These are phyloP conservation scores for Chaenodraco wilsoni DNA, from an alignment of 2,797 vertebrate species.

Conservation along the genomic window DNA sequence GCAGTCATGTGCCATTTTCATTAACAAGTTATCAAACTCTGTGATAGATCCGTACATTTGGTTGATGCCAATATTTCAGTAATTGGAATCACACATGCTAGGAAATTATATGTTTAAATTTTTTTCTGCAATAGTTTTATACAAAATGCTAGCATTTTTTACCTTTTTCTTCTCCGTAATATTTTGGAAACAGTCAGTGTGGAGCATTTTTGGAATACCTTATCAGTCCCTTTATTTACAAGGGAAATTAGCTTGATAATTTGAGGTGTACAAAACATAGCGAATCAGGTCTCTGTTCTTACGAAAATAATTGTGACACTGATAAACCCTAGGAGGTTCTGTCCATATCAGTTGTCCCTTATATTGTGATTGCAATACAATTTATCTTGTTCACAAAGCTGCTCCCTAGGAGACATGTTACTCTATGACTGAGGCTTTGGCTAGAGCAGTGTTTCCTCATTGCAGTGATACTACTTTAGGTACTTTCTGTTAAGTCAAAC, in stretches of 20 bases:
- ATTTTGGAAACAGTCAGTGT: conserved; percentile 7
- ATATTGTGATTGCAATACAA: neutral
- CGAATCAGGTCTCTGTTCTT: neutral
- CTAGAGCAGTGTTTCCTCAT: conserved; percentile 29
- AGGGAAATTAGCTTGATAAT: neutral
- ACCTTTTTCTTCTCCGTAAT: neutral
- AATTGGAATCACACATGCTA: conserved; percentile 8
- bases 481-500: conserved; percentile 4
- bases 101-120: neutral
- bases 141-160: neutral
- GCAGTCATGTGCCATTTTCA: conserved; percentile 44
- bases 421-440: conserved; percentile 2
- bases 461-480: conserved; percentile 10
- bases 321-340: neutral
- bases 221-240: neutral
- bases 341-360: neutral
- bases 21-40: conserved; percentile 14
- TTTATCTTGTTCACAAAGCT: neutral
- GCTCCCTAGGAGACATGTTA: neutral
- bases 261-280: neutral
- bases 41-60: neutral
- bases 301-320: neutral
- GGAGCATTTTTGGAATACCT: neutral
- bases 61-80: conserved; percentile 4
- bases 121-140: neutral